Evolutionary conservation across 2,888 invertebrate genomes (phyloP).

Genomic region (Selenia dentaria): DNA sequence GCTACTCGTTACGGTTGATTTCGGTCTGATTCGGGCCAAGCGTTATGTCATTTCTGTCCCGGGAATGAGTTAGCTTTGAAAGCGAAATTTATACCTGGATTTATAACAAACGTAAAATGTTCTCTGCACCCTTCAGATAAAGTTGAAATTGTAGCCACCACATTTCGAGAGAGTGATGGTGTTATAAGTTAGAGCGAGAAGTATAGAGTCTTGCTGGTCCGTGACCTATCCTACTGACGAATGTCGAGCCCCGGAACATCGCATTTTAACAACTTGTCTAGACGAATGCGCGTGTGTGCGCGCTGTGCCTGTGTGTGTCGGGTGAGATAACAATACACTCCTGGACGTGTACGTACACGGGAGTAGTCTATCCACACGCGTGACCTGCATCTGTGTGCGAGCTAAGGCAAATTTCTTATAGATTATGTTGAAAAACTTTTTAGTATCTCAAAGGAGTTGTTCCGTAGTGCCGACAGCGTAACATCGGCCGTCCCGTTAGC

Average conservation of each 20-base stretch:
- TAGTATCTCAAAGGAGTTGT: conserved; percentile 28
- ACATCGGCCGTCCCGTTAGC: conserved; percentile 14
- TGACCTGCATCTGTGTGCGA: conserved; percentile 18
- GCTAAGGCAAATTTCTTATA: conserved; percentile 20
- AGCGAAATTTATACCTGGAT: conserved; percentile 79
- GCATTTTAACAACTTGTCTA: conserved; percentile 80
- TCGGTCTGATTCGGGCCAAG: conserved; percentile 17
- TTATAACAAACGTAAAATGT: conserved; percentile 24
- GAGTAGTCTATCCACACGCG: conserved; percentile 12
- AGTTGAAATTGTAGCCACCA: conserved; percentile 44
- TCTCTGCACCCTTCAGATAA: conserved; percentile 33
- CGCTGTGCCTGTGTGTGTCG: conserved; percentile 40
- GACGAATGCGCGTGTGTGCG: conserved; percentile 62
- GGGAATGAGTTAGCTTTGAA: conserved; percentile 60
- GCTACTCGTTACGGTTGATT: accelerated
- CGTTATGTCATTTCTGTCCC: conserved; percentile 49
- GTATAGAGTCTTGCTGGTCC: conserved; percentile 66
- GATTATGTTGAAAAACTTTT: conserved; percentile 32
- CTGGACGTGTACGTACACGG: conserved; percentile 26
- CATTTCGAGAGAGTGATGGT: conserved; percentile 46
- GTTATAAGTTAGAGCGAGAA: conserved; percentile 54
- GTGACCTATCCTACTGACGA: conserved; percentile 85
- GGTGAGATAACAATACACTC: conserved; percentile 22
- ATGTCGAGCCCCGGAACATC: conserved; percentile 82
- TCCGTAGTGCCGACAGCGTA: conserved; percentile 11